Evolutionary conservation across 2,113 vertebrate species (phyloP).

Genomic region (Tringa solitaria): DNA sequence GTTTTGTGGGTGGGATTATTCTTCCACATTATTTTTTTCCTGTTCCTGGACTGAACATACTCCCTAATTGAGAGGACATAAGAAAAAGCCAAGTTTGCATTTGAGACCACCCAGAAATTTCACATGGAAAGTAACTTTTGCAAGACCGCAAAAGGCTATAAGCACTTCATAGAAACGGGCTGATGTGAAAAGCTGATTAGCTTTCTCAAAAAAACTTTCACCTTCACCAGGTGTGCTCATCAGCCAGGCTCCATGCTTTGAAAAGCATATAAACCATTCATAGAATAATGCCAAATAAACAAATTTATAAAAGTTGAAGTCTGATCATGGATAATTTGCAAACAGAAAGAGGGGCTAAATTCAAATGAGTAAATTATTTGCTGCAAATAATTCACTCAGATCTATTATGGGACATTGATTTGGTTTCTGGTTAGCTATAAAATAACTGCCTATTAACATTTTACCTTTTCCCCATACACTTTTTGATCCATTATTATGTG

Average conservation of each 20-base stretch:
- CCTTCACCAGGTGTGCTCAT: too few relatives aligned
- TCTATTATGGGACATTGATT: slow-evolving; percentile 67
- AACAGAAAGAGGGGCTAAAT: slow-evolving; percentile 40
- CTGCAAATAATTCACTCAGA: slow-evolving; percentile 56
- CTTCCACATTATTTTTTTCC: neutral
- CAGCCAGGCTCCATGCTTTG: neutral
- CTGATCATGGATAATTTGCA: slow-evolving; percentile 48
- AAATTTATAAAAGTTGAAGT: slow-evolving; percentile 51
- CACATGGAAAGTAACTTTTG: neutral
- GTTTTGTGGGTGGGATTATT: neutral
- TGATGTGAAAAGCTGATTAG: neutral
- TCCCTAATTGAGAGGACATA: neutral
- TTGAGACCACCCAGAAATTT: neutral
- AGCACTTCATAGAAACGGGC: neutral
- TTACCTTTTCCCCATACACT: slow-evolving; percentile 59
- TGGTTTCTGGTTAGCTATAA: slow-evolving; percentile 64
- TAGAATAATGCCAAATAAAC: slow-evolving; percentile 39
- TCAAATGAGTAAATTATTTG: slow-evolving; percentile 62
- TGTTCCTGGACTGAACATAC: neutral
- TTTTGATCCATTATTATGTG: slow-evolving; percentile 73
- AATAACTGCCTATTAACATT: slow-evolving; percentile 69
- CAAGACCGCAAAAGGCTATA: neutral
- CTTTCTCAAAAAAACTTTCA: neutral
- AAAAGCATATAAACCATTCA: neutral
- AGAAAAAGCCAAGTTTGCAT: neutral